Evolutionary conservation across 2,113 vertebrate species (phyloP), one percentile per base, ranked within the genome.

Genomic region (Paracanthobrama guichenoti): DNA sequence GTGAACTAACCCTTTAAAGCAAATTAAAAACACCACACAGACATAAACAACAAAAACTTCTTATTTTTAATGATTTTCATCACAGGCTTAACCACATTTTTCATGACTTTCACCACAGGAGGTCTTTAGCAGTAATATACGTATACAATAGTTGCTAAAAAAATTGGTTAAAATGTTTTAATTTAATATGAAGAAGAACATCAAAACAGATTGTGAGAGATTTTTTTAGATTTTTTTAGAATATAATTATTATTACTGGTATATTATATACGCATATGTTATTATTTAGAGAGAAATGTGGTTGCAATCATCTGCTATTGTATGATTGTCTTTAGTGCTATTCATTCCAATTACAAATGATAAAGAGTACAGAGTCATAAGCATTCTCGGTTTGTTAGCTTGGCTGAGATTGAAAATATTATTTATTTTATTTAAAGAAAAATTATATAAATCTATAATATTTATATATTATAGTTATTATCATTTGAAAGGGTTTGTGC

Each of bases 251-350:
- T 75, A 39, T 39, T 39, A 39, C 39, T 6, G 39, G 39, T 39
- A 18, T 44, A 13, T 75, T 75, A 26, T 44, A 13, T 46, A 42
- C 1, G 39, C 64, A 18, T 3, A 20, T 67, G 28, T 35, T 20
- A 44, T 42, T 44, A 39, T 67, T 62, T 26, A 8, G 53, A 53
- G 50, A 55, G 53, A 55, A 22, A 8, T 55, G 18, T 55, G 66
- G 11, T 42, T 59, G 28, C 7, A 77, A 77, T 57, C 50, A 77
- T 77, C 20, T 78, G 53, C 55, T 42, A 78, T 78, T 42, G 75
- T 60, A n/a, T 59, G 4, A n/a, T 35, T 31, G 9, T n/a, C 53
- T 59, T 22, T 77, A 42, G 20, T 44, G 39, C 39, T 44, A 46
- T 72, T 72, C 11, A 44, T 72, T 72, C 22, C 3, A 46, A 72